Evolutionary conservation across 2,797 vertebrate species (phyloP), one percentile per base, ranked within the genome.

Genomic region (Heliangelus exortis): DNA sequence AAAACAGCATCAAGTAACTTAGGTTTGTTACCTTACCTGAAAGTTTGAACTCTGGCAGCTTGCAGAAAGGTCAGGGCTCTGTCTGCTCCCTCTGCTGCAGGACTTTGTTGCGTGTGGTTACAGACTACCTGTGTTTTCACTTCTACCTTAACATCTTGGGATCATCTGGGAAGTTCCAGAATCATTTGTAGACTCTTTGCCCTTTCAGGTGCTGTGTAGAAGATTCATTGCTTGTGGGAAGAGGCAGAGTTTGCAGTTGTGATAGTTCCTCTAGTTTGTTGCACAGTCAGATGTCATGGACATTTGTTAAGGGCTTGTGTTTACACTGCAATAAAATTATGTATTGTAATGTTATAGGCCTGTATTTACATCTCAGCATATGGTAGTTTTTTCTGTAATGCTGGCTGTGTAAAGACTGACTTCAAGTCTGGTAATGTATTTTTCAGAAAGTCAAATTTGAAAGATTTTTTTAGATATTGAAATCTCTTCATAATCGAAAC

Each of bases 81-180:
- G 1, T 79, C 77, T 85, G 26, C 34, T 71, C 10, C 34, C 8
- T 5, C 28, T 90, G 28, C 51, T 76, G 55, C 28, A 43, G 10
- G 39, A 20, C 55, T 77, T 84, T 90, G 8, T 84, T 79, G 31
- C 22, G 0, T n/a, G 33, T 74, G 41, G 61, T 89, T 45, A 31
- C 45, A 78, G 72, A 13, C 16, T 47, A 0, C 28, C 17, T 75
- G 2, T 0, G 0, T 54, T 67, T 53, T 33, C 26, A 36, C 11
- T 22, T 79, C 54, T 72, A 13, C 21, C 11, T 57, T 53, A 45
- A 11, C 20, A 29, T 47, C 25, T 43, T 82, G 9, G 6, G 18
- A 19, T 90, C 6, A 4, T 75, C 13, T 83, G n/a, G 22, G 48
- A 75, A 54, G 39, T 45, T 89, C 41, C 11, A 10, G n/a, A 68